Evolutionary conservation across 1,140 invertebrate genomes (phyloP), one percentile per base, ranked within the genome.

Genomic region (Rhagoletis zephyria): DNA sequence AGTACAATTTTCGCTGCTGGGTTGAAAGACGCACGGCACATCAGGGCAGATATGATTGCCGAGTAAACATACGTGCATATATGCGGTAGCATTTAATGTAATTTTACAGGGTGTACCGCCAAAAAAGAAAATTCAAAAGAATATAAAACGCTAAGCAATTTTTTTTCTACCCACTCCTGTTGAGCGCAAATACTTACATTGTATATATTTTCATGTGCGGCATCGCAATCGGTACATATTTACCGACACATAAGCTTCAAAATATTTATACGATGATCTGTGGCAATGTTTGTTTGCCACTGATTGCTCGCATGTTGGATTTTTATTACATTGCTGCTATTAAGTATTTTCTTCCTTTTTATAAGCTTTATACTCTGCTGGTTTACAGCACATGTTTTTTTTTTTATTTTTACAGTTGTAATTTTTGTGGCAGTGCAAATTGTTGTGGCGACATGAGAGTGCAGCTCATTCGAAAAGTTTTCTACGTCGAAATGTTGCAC

Each of bases 221-320:
- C 30, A 30, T 30, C 0, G 30, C 30, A 30, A 30, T 30, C 12
- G 6, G 59, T 60, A 63, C 16, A 14, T 63, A 10, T 63, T 1
- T 63, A 14, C 16, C 10, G 0, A n/a, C 4, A n/a, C 16, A 45
- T 16, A 74, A 74, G 42, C 67, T 45, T 45, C 12, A 74, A 74
- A 74, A 74, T 74, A 74, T 74, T 74, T 74, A 74, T 74, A 74
- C 40, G 67, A 45, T 74, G 67, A 74, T 74, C 42, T 74, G 67
- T 42, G 10, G 67, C 67, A 74, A 74, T 74, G 42, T 74, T 74
- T 74, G 67, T 9, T 1, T 74, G 67, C 12, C 67, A 48, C 67
- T 74, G 67, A 74, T 74, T 74, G 67, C 67, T 74, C 12, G 40
- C 67, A 45, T 48, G 16, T 40, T 48, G 67, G 1, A 48, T 45